These are phyloP conservation scores for Psix sp. DNA, from an alignment of 1,140 invertebrate genomes.

Conservation along the genomic window DNA sequence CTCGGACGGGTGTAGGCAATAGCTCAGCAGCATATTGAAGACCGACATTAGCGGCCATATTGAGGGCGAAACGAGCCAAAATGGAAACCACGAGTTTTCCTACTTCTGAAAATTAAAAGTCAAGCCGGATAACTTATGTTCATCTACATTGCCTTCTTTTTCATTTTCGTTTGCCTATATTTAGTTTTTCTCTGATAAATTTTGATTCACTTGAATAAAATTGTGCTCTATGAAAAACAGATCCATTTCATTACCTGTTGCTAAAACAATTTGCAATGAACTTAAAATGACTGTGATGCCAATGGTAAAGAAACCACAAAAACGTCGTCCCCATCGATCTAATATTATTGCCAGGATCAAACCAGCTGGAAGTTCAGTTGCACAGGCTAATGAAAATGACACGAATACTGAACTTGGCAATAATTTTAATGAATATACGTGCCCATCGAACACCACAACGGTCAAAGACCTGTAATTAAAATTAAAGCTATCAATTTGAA, in stretches of 20 bases:
- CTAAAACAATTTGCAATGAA: slow-evolving; percentile 71
- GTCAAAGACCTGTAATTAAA: slow-evolving; percentile 78
- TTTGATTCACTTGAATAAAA: no score
- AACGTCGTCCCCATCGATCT: slow-evolving; percentile 81
- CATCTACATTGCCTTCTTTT: neutral
- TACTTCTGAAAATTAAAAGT: slow-evolving; percentile 17
- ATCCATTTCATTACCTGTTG: slow-evolving; percentile 68
- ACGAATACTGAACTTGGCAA: slow-evolving; percentile 82
- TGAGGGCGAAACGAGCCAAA: slow-evolving; percentile 61
- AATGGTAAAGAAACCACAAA: slow-evolving; percentile 79
- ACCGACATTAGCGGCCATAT: slow-evolving; percentile 81
- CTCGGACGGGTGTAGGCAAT: slow-evolving; percentile 80
- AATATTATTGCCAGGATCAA: slow-evolving; percentile 81
- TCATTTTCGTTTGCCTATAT: neutral
- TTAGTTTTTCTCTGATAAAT: no score
- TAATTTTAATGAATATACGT: slow-evolving; percentile 81
- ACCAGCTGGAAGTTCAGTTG: slow-evolving; percentile 84
- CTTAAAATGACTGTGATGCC: slow-evolving; percentile 77
- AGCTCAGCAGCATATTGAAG: slow-evolving; percentile 82
- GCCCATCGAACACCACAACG: slow-evolving; percentile 82
- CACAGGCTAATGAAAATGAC: slow-evolving; percentile 83
- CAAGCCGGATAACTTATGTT: neutral
- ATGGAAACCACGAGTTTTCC: slow-evolving; percentile 40
- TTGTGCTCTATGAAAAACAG: no score
- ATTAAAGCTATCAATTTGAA: neutral